Evolutionary conservation across 2,113 vertebrate species (phyloP).

Genomic region (Cheilinus undulatus): DNA sequence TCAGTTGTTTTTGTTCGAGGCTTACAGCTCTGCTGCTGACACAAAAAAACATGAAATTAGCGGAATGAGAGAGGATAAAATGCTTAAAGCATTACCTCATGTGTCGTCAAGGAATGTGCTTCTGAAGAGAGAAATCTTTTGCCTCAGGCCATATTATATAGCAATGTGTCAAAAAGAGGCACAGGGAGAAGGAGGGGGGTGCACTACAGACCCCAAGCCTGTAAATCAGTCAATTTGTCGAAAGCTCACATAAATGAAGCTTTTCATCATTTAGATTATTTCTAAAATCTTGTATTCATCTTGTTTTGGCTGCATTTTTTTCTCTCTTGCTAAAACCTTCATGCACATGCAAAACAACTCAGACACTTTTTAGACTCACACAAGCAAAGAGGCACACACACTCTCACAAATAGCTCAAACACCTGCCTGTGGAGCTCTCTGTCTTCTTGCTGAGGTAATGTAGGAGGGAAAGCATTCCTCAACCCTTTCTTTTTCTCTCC

Average conservation of each 20-base stretch:
- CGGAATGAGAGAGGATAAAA: slow-evolving; percentile 14
- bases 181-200: not conserved
- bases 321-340: not conserved
- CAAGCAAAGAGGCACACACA: slow-evolving; percentile 21
- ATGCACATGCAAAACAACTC: not conserved
- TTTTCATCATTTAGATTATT: slow-evolving; percentile 3
- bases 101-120: slow-evolving; percentile 66
- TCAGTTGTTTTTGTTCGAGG: slow-evolving; percentile 3
- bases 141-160: slow-evolving; percentile 41
- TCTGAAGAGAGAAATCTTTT: slow-evolving; percentile 50
- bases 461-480: slow-evolving; percentile 70
- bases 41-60: slow-evolving; percentile 2
- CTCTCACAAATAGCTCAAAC: slow-evolving; percentile 34
- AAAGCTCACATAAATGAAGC: not conserved
- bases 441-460: slow-evolving; percentile 69
- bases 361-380: slow-evolving; percentile 8
- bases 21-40: not conserved
- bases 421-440: slow-evolving; percentile 60
- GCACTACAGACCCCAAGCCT: not conserved
- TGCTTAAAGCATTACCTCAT: slow-evolving; percentile 74
- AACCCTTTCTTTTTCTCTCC: slow-evolving; percentile 40
- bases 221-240: slow-evolving; percentile 16
- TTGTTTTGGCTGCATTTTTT: not conserved
- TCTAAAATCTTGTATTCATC: not conserved
- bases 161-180: slow-evolving; percentile 24